Percentiles rank a stretch among this genome's conserved stretches.
phyloP scores from a whole-genome alignment of 2,113 vertebrate genomes.

The Phaethon lepturus region DNA sequence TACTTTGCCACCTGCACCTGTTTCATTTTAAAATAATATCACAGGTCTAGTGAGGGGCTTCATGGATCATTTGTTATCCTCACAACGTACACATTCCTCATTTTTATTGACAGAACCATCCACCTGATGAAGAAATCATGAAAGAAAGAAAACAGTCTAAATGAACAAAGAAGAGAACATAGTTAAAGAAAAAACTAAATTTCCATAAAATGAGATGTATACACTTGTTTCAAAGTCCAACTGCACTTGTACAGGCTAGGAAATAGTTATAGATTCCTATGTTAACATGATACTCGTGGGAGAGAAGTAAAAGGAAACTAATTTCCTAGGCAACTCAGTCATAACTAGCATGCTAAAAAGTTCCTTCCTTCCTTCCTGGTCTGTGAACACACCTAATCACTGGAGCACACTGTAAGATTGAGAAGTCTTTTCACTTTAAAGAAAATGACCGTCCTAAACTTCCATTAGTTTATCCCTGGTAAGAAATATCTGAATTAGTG shows the following conservation, averaged over 20 bases:
- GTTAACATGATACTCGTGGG: not conserved
- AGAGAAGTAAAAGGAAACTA: not conserved
- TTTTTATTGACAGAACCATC: not conserved
- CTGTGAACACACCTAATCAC: not conserved
- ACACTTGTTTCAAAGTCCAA: not conserved
- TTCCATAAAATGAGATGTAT: not conserved
- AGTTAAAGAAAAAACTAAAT: not conserved
- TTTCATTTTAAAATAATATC: not conserved
- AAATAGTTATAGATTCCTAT: not conserved
- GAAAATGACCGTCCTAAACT: not conserved
- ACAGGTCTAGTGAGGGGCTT: not conserved
- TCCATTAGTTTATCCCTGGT: not conserved
- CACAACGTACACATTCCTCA: not conserved
- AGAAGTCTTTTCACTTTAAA: not conserved
- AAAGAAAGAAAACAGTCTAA: not conserved
- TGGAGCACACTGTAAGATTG: not conserved
- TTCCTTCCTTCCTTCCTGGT: not conserved
- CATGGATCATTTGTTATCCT: not conserved
- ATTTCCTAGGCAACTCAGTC: not conserved
- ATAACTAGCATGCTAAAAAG: not conserved
- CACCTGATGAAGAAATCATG: not conserved
- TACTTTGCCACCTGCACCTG: not conserved
- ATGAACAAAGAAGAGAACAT: not conserved
- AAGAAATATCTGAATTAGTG: constrained; percentile 1
- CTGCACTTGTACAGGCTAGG: not conserved